A percentile compares a stretch with the other conserved stretches of the same genome.
Evolutionary conservation across 2,113 vertebrate genomes (phyloP).

Genomic region (Apodemus sylvaticus): DNA sequence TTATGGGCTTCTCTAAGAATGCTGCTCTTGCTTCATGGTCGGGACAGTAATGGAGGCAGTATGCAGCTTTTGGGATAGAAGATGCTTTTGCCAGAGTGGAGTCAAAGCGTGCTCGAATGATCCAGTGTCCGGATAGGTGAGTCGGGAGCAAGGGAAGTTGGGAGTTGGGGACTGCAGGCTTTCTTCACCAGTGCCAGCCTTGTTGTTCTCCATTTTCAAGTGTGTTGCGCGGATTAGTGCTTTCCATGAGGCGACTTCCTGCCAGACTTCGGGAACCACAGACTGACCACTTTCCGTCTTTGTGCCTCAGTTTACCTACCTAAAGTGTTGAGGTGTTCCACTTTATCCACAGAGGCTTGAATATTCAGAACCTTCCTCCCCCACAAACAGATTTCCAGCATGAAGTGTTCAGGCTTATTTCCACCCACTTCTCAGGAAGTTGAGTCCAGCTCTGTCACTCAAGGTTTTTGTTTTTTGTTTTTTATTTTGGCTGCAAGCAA

Average conservation of each 20-base stretch:
- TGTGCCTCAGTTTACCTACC: constrained; percentile 7
- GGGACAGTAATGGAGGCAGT: constrained; percentile 48
- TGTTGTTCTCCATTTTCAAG: not conserved
- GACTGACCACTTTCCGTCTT: not conserved
- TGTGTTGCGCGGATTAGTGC: rapidly evolving
- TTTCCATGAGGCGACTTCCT: not conserved
- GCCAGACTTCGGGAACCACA: not conserved
- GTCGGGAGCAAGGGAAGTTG: not conserved
- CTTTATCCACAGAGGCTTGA: constrained; percentile 6
- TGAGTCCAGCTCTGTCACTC: not conserved
- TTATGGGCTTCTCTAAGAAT: not conserved
- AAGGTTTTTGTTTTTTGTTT: not conserved
- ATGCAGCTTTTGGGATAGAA: constrained; percentile 8
- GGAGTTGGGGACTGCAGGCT: not conserved
- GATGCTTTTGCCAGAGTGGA: constrained; percentile 49
- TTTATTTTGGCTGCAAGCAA: constrained; percentile 22
- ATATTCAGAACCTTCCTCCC: not conserved
- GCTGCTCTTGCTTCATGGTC: not conserved
- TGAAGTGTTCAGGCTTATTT: not conserved
- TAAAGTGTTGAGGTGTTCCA: not conserved
- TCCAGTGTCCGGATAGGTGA: not conserved
- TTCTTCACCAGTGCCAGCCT: not conserved
- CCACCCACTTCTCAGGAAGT: not conserved
- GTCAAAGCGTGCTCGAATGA: constrained; percentile 47
- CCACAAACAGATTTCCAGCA: not conserved